A percentile compares a stretch with the other conserved stretches of the same genome.
These are phyloP conservation scores for Abramis brama DNA, from an alignment of 2,113 vertebrate genomes.

Conservation along the genomic window DNA sequence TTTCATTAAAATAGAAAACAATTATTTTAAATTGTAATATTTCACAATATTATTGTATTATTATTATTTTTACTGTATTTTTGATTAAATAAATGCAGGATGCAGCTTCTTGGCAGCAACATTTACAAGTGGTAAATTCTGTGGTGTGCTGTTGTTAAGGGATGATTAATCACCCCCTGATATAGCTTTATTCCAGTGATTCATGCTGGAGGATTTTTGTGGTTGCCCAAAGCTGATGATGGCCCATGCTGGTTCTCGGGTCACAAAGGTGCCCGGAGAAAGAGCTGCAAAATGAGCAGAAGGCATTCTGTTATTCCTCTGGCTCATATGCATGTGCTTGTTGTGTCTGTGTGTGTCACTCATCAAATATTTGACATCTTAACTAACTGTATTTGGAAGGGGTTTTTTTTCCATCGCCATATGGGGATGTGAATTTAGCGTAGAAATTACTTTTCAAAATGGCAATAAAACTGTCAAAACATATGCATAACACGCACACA, in stretches of 20 bases:
- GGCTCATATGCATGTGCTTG: slow-evolving; percentile 41
- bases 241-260: not conserved
- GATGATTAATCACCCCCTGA: not conserved
- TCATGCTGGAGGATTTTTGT: not conserved
- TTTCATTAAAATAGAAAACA: too few relatives aligned
- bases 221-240: slow-evolving; percentile 15
- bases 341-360: slow-evolving; percentile 52
- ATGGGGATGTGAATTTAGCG: not conserved
- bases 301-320: slow-evolving; percentile 23
- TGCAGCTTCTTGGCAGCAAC: not conserved
- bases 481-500: slow-evolving; percentile 17
- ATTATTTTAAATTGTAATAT: too few relatives aligned
- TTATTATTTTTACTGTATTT: too few relatives aligned
- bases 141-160: not conserved
- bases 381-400: not conserved
- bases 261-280: not conserved
- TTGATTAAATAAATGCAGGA: not conserved
- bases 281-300: slow-evolving; percentile 14
- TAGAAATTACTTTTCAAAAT: not conserved
- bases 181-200: not conserved
- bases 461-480: slow-evolving; percentile 7
- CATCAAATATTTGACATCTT: not conserved
- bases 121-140: not conserved
- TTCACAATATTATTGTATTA: too few relatives aligned
- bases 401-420: not conserved